These are phyloP conservation scores for Nothura maculosa DNA, from an alignment of 2,797 vertebrate genomes.

Conservation along the genomic window DNA sequence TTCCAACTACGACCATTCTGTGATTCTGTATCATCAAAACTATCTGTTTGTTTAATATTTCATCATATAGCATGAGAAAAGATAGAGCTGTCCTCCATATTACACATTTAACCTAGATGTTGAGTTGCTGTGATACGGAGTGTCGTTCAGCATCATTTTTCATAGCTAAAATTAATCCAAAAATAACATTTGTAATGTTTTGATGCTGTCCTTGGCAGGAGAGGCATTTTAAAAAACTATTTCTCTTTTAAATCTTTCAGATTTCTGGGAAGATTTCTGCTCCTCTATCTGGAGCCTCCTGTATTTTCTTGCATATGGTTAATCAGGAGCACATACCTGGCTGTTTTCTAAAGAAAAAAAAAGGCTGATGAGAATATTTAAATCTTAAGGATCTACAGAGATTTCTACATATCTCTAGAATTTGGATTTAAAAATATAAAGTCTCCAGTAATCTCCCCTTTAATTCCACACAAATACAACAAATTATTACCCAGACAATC, in stretches of 20 bases:
- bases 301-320: background rate
- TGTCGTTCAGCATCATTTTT: background rate
- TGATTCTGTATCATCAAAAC: background rate
- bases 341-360: background rate
- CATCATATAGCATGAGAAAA: background rate
- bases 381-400: background rate
- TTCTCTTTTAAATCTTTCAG: background rate
- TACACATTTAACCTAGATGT: background rate
- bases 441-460: background rate
- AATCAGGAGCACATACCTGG: background rate
- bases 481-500: background rate
- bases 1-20: too few species aligned
- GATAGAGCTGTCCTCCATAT: background rate
- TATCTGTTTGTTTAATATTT: background rate
- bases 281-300: background rate
- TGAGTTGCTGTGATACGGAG: background rate
- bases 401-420: background rate
- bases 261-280: background rate
- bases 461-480: background rate
- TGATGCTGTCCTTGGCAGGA: background rate
- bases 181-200: background rate
- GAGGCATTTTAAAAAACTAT: background rate
- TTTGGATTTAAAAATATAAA: background rate
- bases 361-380: background rate
- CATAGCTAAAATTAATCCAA: background rate